phyloP scores from a whole-genome alignment of 1,140 invertebrate species.

The Caenorhabditis remanei region DNA sequence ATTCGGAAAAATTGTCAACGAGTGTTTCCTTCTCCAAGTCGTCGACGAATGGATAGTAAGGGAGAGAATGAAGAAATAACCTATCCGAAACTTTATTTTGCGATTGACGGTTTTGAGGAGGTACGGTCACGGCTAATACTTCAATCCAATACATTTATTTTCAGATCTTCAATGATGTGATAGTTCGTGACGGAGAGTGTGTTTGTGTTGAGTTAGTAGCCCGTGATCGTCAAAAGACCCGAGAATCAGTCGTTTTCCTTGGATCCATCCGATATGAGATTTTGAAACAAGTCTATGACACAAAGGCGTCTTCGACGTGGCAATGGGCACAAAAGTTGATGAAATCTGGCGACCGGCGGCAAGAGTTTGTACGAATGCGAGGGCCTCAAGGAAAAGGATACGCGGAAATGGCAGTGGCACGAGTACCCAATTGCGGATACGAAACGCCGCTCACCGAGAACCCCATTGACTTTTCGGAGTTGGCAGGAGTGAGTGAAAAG shows the following conservation, averaged over 20 bases:
- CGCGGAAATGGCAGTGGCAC: slow-evolving; percentile 96
- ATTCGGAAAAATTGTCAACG: slow-evolving; percentile 90
- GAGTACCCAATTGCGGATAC: slow-evolving; percentile 87
- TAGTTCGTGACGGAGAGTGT: slow-evolving; percentile 96
- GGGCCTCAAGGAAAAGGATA: slow-evolving; percentile 95
- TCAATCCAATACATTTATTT: slow-evolving; percentile 33
- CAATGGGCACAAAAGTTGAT: slow-evolving; percentile 95
- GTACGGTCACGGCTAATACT: slow-evolving; percentile 79
- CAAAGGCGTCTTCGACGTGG: slow-evolving; percentile 93
- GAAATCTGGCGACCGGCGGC: slow-evolving; percentile 85
- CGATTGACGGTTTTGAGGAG: slow-evolving; percentile 99
- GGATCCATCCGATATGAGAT: slow-evolving; percentile 97
- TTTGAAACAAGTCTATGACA: slow-evolving; percentile 94
- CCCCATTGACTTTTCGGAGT: slow-evolving; percentile 70
- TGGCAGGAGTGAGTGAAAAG: slow-evolving; percentile 57
- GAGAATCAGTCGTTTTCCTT: slow-evolving; percentile 90
- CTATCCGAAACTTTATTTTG: slow-evolving; percentile 98
- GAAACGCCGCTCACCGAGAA: slow-evolving; percentile 94
- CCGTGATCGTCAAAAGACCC: slow-evolving; percentile 85
- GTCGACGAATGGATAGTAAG: slow-evolving; percentile 95
- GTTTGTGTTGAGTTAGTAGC: slow-evolving; percentile 97
- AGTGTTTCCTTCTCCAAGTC: slow-evolving; percentile 95
- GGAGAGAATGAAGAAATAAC: slow-evolving; percentile 97
- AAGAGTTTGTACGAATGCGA: slow-evolving; percentile 97
- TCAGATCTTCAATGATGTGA: slow-evolving; percentile 89